These are phyloP conservation scores for Hemistola chrysoprasaria DNA, from an alignment of 2,888 invertebrate genomes.

Conservation along the genomic window DNA sequence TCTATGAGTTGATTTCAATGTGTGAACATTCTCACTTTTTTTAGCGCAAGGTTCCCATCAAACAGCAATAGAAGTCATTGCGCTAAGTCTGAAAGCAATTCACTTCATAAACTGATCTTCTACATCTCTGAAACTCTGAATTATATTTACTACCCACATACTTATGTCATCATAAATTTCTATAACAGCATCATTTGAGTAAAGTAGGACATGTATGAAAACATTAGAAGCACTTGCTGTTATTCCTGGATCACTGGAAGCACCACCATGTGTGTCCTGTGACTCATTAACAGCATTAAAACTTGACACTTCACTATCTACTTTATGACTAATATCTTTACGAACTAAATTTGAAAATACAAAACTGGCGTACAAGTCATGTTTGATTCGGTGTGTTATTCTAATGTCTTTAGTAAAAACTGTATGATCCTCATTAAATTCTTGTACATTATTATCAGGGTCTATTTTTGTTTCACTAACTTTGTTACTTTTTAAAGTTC, in stretches of 20 bases:
- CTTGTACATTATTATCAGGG: too few relatives aligned
- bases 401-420: too few relatives aligned
- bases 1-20: too few relatives aligned
- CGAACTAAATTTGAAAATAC: slow-evolving; percentile 6
- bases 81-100: too few relatives aligned
- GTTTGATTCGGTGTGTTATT: background rate
- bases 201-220: slow-evolving; percentile 29
- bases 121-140: slow-evolving; percentile 6
- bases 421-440: too few relatives aligned
- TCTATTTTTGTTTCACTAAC: too few relatives aligned
- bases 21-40: too few relatives aligned
- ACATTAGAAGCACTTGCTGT: slow-evolving; percentile 31
- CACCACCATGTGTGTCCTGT: slow-evolving; percentile 32
- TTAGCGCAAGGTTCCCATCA: too few relatives aligned
- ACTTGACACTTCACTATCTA: background rate
- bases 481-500: background rate
- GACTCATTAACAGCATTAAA: slow-evolving; percentile 24
- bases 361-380: background rate
- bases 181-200: slow-evolving; percentile 29
- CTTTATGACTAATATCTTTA: slow-evolving; percentile 1
- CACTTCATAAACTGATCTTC: too few relatives aligned
- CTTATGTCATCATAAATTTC: slow-evolving; percentile 27
- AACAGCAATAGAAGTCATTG: too few relatives aligned
- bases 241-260: slow-evolving; percentile 31
- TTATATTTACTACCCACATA: slow-evolving; percentile 17